A percentile compares a stretch with the other conserved stretches of the same genome.
Conservation (phyloP, 2,113 vertebrate genomes). For the Vulpes lagopus region DNA sequence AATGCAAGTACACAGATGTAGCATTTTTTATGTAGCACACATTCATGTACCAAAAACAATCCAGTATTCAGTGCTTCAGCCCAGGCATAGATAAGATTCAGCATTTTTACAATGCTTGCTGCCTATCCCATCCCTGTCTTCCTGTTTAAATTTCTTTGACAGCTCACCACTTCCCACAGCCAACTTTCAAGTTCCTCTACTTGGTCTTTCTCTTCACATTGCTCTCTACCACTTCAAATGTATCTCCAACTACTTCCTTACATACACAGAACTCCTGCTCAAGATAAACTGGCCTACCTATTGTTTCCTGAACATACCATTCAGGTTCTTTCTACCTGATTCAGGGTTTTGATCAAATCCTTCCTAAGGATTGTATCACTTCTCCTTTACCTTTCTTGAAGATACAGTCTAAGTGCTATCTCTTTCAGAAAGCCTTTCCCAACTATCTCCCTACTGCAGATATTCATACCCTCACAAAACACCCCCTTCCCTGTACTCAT, state of each 20-base stretch:
- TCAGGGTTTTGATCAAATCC: neutral
- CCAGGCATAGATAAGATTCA: neutral
- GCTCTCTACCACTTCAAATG: constrained; percentile 2
- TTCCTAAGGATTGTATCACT: neutral
- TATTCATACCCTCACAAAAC: neutral
- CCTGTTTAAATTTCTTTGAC: constrained; percentile 21
- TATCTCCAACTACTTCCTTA: neutral
- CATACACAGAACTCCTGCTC: neutral
- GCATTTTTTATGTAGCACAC: neutral
- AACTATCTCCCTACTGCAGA: neutral
- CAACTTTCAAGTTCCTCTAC: neutral
- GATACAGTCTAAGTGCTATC: neutral
- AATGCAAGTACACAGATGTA: neutral
- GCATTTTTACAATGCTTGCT: neutral
- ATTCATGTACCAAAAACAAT: constrained; percentile 17
- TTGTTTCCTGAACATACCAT: neutral
- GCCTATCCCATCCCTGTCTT: neutral
- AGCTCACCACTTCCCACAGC: neutral
- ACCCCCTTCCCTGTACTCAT: neutral
- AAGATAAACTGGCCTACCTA: neutral
- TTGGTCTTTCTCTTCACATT: neutral
- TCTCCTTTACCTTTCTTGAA: neutral
- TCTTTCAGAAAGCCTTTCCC: neutral
- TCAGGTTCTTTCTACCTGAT: neutral
- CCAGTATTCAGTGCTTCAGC: neutral